These are phyloP conservation scores for Ennomos quercinarius DNA, from an alignment of 2,888 invertebrate genomes.

Conservation along the genomic window DNA sequence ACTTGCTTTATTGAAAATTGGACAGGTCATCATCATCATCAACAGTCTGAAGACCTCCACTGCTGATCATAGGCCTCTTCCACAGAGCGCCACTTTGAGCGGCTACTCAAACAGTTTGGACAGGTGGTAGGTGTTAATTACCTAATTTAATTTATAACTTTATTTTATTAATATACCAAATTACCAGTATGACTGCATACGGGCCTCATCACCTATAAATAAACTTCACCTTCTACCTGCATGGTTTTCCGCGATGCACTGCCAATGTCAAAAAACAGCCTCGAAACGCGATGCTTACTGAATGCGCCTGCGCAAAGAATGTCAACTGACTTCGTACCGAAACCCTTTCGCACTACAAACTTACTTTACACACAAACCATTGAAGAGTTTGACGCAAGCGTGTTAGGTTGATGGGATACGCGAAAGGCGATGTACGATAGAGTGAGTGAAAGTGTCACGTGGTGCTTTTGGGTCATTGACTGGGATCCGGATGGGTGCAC, in stretches of 20 bases:
- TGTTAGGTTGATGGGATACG: conserved; percentile 2
- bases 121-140: background rate
- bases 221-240: conserved; percentile 26
- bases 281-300: conserved; percentile 33
- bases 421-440: conserved; percentile 31
- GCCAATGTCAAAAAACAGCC: conserved; percentile 60
- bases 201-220: conserved; percentile 26
- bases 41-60: no score
- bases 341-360: conserved; percentile 20
- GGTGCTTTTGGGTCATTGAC: conserved; percentile 55
- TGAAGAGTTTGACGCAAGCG: conserved; percentile 6
- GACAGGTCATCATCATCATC: no score
- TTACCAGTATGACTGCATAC: background rate
- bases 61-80: no score
- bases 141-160: background rate
- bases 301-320: conserved; percentile 28
- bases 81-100: no score
- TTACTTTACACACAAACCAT: conserved; percentile 9
- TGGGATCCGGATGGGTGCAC: conserved; percentile 51
- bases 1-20: no score
- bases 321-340: conserved; percentile 23
- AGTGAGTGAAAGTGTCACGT: conserved; percentile 50
- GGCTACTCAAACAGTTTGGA: no score
- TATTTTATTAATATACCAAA: background rate
- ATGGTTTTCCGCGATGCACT: conserved; percentile 43